phyloP scores from a whole-genome alignment of 2,888 invertebrate genomes.

The Dusona sp. region DNA sequence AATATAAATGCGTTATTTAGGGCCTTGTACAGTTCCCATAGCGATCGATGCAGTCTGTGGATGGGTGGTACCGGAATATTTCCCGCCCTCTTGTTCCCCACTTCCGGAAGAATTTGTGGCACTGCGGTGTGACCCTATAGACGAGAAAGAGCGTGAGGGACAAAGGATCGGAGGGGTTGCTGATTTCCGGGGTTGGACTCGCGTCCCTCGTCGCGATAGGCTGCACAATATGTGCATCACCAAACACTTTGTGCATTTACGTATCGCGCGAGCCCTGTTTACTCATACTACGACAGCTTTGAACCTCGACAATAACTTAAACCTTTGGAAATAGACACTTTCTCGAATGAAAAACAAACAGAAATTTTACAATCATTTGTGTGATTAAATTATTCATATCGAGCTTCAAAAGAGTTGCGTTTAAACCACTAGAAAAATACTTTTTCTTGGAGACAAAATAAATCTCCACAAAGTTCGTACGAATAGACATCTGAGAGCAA shows the following conservation, averaged over 20 bases:
- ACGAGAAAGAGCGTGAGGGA: constrained; percentile 35
- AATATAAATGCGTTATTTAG: neutral
- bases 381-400: too few species aligned
- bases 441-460: too few species aligned
- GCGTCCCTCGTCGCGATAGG: constrained; percentile 70
- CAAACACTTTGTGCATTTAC: constrained; percentile 24
- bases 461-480: too few species aligned
- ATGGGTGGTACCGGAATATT: constrained; percentile 74
- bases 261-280: constrained; percentile 9
- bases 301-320: neutral
- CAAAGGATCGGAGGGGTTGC: constrained; percentile 63
- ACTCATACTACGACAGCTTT: neutral
- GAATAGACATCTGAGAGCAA: too few species aligned
- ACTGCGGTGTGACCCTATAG: constrained; percentile 58
- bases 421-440: too few species aligned
- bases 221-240: constrained; percentile 52
- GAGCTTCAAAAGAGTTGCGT: too few species aligned
- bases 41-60: constrained; percentile 36
- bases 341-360: neutral
- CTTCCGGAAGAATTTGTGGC: constrained; percentile 73
- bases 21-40: neutral
- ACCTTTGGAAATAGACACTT: neutral
- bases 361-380: neutral
- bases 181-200: constrained; percentile 75
- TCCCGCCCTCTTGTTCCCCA: constrained; percentile 76